These are phyloP conservation scores for Plotosus lineatus DNA, from an alignment of 2,113 vertebrate genomes.

Conservation along the genomic window DNA sequence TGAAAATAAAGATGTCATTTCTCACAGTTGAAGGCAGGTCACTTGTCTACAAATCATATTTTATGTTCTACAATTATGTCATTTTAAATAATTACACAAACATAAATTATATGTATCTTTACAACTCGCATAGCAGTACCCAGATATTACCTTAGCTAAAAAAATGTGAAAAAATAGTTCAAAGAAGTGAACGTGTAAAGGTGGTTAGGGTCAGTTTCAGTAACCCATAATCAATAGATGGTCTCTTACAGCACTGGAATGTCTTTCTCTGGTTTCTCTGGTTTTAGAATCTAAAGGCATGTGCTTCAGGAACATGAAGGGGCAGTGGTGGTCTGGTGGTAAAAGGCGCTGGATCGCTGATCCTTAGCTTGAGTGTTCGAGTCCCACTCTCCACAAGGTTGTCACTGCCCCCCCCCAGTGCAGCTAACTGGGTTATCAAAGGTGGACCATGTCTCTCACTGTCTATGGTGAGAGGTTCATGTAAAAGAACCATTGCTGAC, in stretches of 20 bases:
- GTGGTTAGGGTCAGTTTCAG: slow-evolving; percentile 8
- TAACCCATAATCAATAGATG: not conserved
- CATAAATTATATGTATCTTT: slow-evolving; percentile 61
- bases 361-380: too few species aligned
- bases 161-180: slow-evolving; percentile 38
- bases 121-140: slow-evolving; percentile 57
- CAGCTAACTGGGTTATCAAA: too few species aligned
- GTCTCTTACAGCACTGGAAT: not conserved
- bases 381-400: too few species aligned
- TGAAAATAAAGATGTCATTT: not conserved
- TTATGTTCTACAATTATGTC: slow-evolving; percentile 13
- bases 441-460: too few species aligned
- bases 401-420: too few species aligned
- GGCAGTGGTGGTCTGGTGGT: too few species aligned
- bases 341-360: too few species aligned
- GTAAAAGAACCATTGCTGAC: too few species aligned
- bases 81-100: slow-evolving; percentile 57
- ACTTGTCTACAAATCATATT: not conserved
- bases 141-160: slow-evolving; percentile 64
- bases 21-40: not conserved
- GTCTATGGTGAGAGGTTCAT: too few species aligned
- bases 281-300: not conserved
- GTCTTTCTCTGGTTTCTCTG: not conserved
- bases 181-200: slow-evolving; percentile 32
- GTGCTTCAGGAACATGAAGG: too few species aligned